Percentiles rank a stretch among this genome's conserved stretches.
phyloP scores from a whole-genome alignment of 2,888 invertebrate species.

The Fabriciana adippe region DNA sequence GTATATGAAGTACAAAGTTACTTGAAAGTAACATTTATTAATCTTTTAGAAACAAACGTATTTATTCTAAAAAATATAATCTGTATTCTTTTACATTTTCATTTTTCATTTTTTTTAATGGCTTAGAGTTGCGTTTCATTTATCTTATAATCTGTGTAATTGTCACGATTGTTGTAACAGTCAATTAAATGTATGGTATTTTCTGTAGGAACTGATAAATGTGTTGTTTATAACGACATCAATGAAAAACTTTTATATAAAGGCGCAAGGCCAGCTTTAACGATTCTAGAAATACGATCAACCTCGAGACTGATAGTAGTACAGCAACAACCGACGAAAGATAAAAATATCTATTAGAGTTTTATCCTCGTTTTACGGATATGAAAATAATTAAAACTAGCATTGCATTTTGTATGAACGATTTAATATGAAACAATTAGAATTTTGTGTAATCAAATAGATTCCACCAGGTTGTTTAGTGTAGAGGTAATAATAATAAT shows the following conservation, averaged over 20 bases:
- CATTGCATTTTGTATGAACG: constrained; percentile 2
- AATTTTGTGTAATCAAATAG: too few species aligned
- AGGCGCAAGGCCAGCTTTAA: constrained; percentile 22
- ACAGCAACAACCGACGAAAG: constrained; percentile 15
- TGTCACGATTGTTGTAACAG: too few species aligned
- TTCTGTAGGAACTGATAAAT: constrained; percentile 1
- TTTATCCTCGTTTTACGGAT: constrained; percentile 12
- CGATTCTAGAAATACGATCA: constrained; percentile 27
- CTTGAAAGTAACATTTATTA: too few species aligned
- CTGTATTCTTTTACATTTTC: too few species aligned
- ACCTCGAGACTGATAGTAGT: constrained; percentile 13
- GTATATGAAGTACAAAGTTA: too few species aligned
- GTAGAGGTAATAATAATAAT: too few species aligned
- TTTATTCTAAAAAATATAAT: too few species aligned
- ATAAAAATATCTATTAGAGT: constrained; percentile 22
- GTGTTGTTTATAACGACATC: constrained; percentile 17
- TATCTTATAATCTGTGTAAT: too few species aligned
- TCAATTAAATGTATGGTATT: neutral
- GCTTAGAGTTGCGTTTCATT: too few species aligned
- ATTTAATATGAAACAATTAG: neutral
- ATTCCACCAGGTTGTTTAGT: too few species aligned
- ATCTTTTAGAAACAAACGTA: too few species aligned
- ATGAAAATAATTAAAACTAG: constrained; percentile 11
- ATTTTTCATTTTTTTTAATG: too few species aligned
- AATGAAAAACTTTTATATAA: constrained; percentile 23